These are phyloP conservation scores for Lateolabrax maculatus DNA, from an alignment of 2,797 vertebrate genomes.

Conservation along the genomic window DNA sequence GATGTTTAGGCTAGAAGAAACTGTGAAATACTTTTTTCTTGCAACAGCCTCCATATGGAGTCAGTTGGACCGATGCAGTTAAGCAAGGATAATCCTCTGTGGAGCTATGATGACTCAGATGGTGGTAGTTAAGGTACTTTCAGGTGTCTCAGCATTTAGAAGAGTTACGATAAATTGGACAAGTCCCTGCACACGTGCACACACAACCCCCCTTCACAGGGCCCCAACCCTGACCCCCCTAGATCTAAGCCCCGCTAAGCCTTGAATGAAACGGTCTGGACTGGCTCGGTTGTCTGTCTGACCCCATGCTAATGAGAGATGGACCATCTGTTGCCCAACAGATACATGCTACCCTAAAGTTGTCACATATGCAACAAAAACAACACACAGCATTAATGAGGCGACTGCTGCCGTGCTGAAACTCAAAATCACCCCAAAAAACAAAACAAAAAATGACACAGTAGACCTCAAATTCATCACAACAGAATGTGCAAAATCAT, in stretches of 20 bases:
- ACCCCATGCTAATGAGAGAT: constrained; percentile 70
- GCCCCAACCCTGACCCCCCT: constrained; percentile 38
- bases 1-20: not conserved
- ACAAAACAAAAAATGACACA: not conserved
- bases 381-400: constrained; percentile 35
- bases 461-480: not conserved
- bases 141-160: constrained; percentile 55
- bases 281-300: constrained; percentile 77
- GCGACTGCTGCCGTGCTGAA: constrained; percentile 2
- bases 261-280: constrained; percentile 77
- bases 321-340: constrained; percentile 78
- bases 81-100: constrained; percentile 63
- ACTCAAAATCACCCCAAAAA: not conserved
- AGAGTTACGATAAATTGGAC: constrained; percentile 43
- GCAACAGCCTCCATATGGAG: not conserved
- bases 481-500: constrained; percentile 1
- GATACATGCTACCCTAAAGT: constrained; percentile 44
- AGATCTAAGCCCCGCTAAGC: constrained; percentile 78
- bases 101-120: constrained; percentile 55
- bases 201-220: constrained; percentile 19
- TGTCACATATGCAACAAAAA: constrained; percentile 66
- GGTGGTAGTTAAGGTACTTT: constrained; percentile 53
- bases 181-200: constrained; percentile 9
- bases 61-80: constrained; percentile 31
- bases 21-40: not conserved